Evolutionary conservation across 2,797 vertebrate species (phyloP).

Genomic region (Hippoglossus hippoglossus): DNA sequence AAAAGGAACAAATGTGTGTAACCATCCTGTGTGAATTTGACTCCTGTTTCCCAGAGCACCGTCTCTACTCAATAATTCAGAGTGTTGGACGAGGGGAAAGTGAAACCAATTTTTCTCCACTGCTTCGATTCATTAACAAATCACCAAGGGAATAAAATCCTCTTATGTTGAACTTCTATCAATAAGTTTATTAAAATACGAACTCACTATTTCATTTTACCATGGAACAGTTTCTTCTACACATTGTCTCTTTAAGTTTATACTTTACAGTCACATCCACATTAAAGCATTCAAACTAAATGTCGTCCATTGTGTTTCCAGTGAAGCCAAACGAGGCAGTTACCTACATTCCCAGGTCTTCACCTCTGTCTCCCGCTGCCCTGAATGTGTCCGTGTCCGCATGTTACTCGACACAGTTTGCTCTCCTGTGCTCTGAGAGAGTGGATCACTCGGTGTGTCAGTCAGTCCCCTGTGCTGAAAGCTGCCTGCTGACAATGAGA

Average conservation of each 20-base stretch:
- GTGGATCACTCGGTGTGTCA: neutral
- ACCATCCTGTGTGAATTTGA: neutral
- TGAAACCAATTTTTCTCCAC: constrained; percentile 45
- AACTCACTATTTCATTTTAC: no score
- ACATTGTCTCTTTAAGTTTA: no score
- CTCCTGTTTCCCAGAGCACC: constrained; percentile 3
- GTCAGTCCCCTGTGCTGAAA: neutral
- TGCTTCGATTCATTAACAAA: constrained; percentile 2
- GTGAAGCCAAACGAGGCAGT: neutral
- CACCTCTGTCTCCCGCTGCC: neutral
- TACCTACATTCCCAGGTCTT: neutral
- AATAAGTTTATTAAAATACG: no score
- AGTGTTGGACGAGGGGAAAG: constrained; percentile 51
- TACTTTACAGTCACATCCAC: rapidly evolving
- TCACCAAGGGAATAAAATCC: neutral
- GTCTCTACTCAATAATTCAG: constrained; percentile 67
- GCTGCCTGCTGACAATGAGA: constrained; percentile 50
- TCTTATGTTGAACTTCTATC: no score
- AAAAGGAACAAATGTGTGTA: neutral
- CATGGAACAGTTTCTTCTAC: no score
- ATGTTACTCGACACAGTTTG: constrained; percentile 62
- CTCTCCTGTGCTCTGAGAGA: neutral
- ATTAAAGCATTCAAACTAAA: neutral
- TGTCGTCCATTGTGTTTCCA: neutral
- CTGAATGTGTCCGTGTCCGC: constrained; percentile 7